phyloP scores from a whole-genome alignment of 2,113 vertebrate genomes.

The Lampris megalopsis region DNA sequence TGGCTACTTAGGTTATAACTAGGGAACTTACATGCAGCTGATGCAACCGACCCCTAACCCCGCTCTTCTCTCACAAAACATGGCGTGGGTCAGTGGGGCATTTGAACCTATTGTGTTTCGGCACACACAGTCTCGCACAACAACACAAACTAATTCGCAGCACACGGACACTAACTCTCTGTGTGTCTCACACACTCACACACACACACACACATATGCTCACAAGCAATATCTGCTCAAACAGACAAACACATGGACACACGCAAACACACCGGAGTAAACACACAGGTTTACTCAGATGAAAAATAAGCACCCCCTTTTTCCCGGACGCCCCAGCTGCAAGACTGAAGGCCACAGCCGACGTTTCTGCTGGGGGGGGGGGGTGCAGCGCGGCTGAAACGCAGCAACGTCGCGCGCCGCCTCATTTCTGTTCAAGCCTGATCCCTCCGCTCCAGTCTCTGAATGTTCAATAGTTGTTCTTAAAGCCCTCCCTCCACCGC shows the following conservation, averaged over 20 bases:
- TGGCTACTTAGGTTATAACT: constrained; percentile 40
- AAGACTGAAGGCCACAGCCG: constrained; percentile 42
- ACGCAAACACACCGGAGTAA: constrained; percentile 17
- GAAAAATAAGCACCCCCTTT: constrained; percentile 12
- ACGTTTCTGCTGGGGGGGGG: constrained; percentile 58
- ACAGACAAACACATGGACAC: constrained; percentile 20
- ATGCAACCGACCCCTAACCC: constrained; percentile 56
- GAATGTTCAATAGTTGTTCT: constrained; percentile 81
- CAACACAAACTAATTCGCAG: constrained; percentile 38
- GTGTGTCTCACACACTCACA: neutral
- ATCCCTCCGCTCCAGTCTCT: constrained; percentile 75
- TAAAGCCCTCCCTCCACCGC: constrained; percentile 65
- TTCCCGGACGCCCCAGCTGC: constrained; percentile 19
- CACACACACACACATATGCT: constrained; percentile 1
- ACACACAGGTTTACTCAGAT: neutral
- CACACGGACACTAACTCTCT: constrained; percentile 23
- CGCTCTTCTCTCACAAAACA: constrained; percentile 39
- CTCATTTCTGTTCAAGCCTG: constrained; percentile 76
- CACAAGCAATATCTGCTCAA: neutral
- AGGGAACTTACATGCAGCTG: constrained; percentile 72
- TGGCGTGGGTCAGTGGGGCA: constrained; percentile 54
- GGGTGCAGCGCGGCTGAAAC: constrained; percentile 68
- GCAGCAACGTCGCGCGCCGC: constrained; percentile 71
- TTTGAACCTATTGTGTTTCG: constrained; percentile 48
- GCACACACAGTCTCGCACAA: constrained; percentile 43